Conservation (phyloP, 1,140 invertebrate species). For the Trachymyrmex cornetzi region DNA sequence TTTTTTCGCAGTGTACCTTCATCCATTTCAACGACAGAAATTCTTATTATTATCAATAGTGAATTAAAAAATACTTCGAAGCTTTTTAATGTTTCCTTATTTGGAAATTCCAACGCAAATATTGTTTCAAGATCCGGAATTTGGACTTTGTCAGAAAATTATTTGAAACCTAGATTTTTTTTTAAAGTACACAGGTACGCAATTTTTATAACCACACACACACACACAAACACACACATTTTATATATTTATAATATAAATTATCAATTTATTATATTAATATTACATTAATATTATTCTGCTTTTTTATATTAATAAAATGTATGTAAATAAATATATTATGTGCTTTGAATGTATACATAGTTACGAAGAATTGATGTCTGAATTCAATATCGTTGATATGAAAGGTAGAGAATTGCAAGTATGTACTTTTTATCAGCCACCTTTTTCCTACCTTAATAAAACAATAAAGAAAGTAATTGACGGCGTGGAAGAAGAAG, state of each 20-base stretch:
- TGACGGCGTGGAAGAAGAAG: conserved; percentile 70
- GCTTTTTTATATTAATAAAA: neutral
- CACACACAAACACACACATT: too few relatives aligned
- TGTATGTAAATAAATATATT: conserved; percentile 6
- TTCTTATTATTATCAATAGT: conserved; percentile 77
- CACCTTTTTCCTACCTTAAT: conserved; percentile 79
- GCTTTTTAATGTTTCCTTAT: conserved; percentile 77
- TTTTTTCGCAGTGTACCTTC: conserved; percentile 74
- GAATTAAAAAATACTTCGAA: conserved; percentile 66
- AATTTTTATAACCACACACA: neutral
- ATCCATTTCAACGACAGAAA: conserved; percentile 73
- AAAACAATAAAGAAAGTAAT: conserved; percentile 73
- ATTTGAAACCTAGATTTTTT: conserved; percentile 75
- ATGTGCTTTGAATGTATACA: neutral
- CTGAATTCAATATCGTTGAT: conserved; percentile 61
- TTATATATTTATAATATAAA: neutral
- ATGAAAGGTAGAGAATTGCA: conserved; percentile 76
- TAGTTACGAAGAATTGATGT: conserved; percentile 70
- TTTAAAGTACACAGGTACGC: conserved; percentile 73
- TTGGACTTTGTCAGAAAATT: conserved; percentile 80
- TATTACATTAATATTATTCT: neutral
- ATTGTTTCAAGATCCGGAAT: conserved; percentile 73
- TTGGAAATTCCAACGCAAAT: conserved; percentile 78
- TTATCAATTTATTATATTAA: neutral
- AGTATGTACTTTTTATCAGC: conserved; percentile 73